A percentile compares a stretch with the other conserved stretches of the same genome.
Evolutionary conservation across 2,113 vertebrate species (phyloP).

Genomic region (Microtus montanus): DNA sequence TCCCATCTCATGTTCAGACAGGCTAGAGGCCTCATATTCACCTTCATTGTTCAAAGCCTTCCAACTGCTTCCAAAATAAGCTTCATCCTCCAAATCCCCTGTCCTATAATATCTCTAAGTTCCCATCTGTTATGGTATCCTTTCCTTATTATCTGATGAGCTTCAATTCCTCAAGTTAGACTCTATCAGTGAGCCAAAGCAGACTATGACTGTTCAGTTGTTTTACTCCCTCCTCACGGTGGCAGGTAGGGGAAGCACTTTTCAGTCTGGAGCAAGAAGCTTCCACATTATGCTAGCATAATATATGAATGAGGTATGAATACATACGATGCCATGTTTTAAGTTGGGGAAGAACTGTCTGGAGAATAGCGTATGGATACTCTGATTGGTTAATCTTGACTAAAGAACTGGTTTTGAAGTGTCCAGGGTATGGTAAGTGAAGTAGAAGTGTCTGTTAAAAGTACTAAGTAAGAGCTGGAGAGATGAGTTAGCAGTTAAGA

Average conservation of each 20-base stretch:
- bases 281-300: background rate
- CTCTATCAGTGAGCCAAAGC: background rate
- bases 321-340: background rate
- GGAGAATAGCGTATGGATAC: background rate
- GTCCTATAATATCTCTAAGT: background rate
- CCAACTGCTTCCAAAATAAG: background rate
- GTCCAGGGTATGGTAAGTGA: background rate
- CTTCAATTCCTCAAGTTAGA: background rate
- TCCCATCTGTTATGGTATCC: background rate
- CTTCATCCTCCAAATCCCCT: background rate
- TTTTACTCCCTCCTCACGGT: background rate
- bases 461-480: background rate
- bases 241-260: background rate
- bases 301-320: background rate
- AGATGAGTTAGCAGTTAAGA: background rate
- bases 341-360: background rate
- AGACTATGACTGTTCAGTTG: background rate
- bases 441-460: background rate
- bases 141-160: background rate
- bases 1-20: background rate
- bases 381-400: background rate
- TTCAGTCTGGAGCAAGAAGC: background rate
- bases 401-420: background rate
- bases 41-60: constrained; percentile 7
- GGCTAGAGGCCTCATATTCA: background rate